Base-by-base conservation (phyloP, 2,113 vertebrate species). In the Elachura formosa region DNA sequence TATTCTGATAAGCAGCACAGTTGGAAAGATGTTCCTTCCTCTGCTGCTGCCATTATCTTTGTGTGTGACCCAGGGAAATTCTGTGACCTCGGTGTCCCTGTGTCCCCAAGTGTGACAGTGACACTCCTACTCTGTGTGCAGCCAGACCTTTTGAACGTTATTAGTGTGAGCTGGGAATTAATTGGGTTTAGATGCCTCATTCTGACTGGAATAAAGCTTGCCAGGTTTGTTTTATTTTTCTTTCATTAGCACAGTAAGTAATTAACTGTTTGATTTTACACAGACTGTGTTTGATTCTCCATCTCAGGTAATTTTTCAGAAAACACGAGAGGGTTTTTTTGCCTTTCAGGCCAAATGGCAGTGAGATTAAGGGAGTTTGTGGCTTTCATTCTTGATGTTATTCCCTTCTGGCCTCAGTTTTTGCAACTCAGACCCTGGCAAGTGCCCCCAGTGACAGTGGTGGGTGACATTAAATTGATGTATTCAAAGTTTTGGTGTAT, bases 121-220 rank as follows among this genome's bases (percentile, higher is more conserved):
- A n/a, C 4, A 12, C 67, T 38, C 54, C 55, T 40, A 51, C 29
- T 40, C 56, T 3, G 31, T 33, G 51, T 1, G 1, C 56, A 19
- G 26, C 0, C 0, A 54, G 43, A 84, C 41, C 55, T 85, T 63
- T 19, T 0, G 1, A n/a, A 20, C 0, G 0, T 52, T 40, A 25
- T 52, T 55, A 48, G 63, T 14, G 55, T 24, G 58, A 24, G 28
- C 1, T 63, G 59, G 67, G 40, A 81, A 84, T 89, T 84, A 84
- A 46, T 40, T 66, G 4, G 66, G 31, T 59, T 78, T 77, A 40
- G 68, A 33, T 59, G n/a, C 72, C 56, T 71, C 26, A 3, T 38
- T 80, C 54, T 2, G 1, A 6, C n/a, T 72, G 41, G 28, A 82
- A 66, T 7, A 28, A 78, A 36, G 13, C 25, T 18, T 2, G 10